Evolutionary conservation across 2,113 vertebrate species (phyloP).

Genomic region (Spilogale gracilis): DNA sequence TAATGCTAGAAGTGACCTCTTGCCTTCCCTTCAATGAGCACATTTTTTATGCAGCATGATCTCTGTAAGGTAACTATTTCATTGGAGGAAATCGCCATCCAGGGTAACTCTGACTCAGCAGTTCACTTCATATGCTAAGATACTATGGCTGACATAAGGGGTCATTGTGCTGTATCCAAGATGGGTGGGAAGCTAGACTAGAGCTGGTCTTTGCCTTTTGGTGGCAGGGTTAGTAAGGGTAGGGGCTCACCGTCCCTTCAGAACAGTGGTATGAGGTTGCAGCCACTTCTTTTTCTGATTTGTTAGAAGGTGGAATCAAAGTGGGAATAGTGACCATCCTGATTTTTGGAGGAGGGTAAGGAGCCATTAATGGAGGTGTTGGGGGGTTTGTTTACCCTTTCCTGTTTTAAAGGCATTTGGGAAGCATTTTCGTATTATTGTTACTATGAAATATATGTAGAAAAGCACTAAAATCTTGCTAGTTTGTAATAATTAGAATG

Average conservation of each 20-base stretch:
- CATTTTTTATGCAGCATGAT: not conserved
- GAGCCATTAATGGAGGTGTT: not conserved
- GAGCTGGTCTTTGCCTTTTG: not conserved
- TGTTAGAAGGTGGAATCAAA: not conserved
- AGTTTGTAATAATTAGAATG: not conserved
- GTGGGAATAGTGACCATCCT: not conserved
- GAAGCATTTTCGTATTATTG: not conserved
- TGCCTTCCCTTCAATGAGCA: not conserved
- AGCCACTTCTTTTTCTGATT: not conserved
- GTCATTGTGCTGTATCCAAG: accelerated
- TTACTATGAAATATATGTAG: not conserved
- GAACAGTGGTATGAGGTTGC: not conserved
- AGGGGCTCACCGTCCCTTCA: not conserved
- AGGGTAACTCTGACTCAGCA: not conserved
- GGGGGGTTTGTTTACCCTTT: not conserved
- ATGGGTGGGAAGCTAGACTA: not conserved
- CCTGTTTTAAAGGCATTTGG: not conserved
- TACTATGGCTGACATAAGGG: not conserved
- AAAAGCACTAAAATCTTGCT: constrained; percentile 23
- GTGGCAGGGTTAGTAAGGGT: not conserved
- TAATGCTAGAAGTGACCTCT: not conserved
- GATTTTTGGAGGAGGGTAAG: not conserved
- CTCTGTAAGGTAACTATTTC: not conserved
- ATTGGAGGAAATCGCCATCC: not conserved
- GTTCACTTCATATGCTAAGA: not conserved